Conservation (phyloP, 2,888 invertebrate species). For the Himalopsyche japonica region DNA sequence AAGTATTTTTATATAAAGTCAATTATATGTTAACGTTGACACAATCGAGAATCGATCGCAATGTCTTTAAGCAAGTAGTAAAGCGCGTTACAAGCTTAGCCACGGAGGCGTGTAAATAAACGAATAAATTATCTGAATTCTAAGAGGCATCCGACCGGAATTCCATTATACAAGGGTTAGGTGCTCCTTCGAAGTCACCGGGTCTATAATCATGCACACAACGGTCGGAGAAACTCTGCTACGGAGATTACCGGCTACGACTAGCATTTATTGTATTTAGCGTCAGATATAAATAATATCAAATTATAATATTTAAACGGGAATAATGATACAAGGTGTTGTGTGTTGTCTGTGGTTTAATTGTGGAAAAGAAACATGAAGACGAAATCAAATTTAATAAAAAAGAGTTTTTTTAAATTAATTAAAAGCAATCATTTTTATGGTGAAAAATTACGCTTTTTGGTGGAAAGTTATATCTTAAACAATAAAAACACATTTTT, state of each 20-base stretch:
- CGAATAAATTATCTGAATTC: conserved; percentile 35
- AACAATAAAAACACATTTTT: too few species aligned
- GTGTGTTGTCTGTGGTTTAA: neutral
- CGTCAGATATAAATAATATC: conserved; percentile 36
- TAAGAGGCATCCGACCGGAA: conserved; percentile 28
- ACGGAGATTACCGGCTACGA: conserved; percentile 13
- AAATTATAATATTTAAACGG: neutral
- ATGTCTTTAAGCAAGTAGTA: neutral
- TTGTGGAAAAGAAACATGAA: neutral
- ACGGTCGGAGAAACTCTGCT: conserved; percentile 6
- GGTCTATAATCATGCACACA: conserved; percentile 27
- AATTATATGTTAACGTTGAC: neutral
- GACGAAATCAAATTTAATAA: too few species aligned
- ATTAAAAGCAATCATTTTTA: too few species aligned
- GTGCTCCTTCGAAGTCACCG: neutral
- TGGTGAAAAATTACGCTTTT: too few species aligned
- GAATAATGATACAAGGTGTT: neutral
- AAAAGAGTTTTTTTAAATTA: too few species aligned
- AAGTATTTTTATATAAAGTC: neutral
- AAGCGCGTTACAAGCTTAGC: neutral
- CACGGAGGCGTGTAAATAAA: conserved; percentile 18
- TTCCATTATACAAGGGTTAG: conserved; percentile 18
- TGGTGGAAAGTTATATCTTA: too few species aligned
- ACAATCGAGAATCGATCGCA: neutral
- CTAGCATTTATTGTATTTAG: conserved; percentile 37